These are phyloP conservation scores for Lepilemur ruficaudatus DNA, from an alignment of 2,797 vertebrate genomes.

Conservation along the genomic window DNA sequence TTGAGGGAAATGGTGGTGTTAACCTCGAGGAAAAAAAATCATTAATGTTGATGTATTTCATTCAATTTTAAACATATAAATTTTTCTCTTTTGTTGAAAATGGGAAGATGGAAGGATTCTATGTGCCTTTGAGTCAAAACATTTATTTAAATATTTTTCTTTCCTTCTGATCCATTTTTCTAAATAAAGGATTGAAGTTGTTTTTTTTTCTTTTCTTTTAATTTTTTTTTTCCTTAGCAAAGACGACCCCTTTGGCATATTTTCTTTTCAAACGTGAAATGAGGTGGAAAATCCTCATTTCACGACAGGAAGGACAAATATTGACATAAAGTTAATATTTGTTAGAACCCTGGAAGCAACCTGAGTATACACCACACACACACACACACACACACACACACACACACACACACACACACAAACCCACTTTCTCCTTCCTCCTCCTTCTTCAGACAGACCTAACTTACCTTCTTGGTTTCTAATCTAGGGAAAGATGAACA, in stretches of 20 bases:
- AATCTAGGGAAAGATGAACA: neutral
- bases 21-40: slow-evolving; percentile 85
- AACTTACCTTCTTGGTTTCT: neutral
- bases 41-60: slow-evolving; percentile 86
- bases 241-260: slow-evolving; percentile 81
- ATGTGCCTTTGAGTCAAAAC: slow-evolving; percentile 85
- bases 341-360: slow-evolving; percentile 84
- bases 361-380: slow-evolving; percentile 21
- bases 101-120: slow-evolving; percentile 67
- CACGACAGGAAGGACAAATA: slow-evolving; percentile 89
- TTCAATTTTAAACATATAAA: slow-evolving; percentile 84
- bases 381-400: neutral
- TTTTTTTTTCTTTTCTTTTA: slow-evolving; percentile 32
- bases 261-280: slow-evolving; percentile 89
- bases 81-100: slow-evolving; percentile 77
- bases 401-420: neutral
- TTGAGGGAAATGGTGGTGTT: slow-evolving; percentile 81
- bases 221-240: slow-evolving; percentile 77
- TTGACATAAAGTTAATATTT: slow-evolving; percentile 88
- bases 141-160: slow-evolving; percentile 80
- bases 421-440: neutral
- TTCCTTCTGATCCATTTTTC: slow-evolving; percentile 81
- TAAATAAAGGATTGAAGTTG: slow-evolving; percentile 83
- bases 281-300: slow-evolving; percentile 91
- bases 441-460: neutral